Conservation (phyloP, 1,140 invertebrate genomes). For the Helicoverpa armigera region DNA sequence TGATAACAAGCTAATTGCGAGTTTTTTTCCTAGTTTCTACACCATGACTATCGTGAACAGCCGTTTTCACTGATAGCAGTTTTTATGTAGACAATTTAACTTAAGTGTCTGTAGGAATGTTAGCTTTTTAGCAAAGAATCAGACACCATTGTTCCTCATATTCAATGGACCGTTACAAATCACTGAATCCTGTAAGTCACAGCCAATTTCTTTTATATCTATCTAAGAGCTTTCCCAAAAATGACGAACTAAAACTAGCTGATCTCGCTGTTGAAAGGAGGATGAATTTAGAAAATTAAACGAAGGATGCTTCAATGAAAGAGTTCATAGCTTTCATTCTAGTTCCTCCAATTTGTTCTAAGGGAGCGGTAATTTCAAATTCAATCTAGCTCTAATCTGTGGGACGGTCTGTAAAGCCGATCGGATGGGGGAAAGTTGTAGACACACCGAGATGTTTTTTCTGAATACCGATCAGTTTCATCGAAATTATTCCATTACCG, state of each 20-base stretch:
- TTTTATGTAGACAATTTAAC: slow-evolving; percentile 13
- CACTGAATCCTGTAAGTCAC: slow-evolving; percentile 57
- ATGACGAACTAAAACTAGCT: not conserved
- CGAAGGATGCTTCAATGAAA: not conserved
- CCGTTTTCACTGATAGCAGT: slow-evolving; percentile 28
- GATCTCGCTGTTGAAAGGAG: slow-evolving; percentile 2
- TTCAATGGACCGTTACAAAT: slow-evolving; percentile 60
- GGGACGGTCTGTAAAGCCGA: slow-evolving; percentile 61
- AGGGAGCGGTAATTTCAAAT: slow-evolving; percentile 63
- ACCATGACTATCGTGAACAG: not conserved
- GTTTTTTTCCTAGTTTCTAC: slow-evolving; percentile 45
- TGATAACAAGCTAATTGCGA: slow-evolving; percentile 38
- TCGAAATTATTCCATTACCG: slow-evolving; percentile 81
- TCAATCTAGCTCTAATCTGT: slow-evolving; percentile 70
- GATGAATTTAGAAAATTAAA: slow-evolving; percentile 25
- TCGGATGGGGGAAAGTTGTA: slow-evolving; percentile 65
- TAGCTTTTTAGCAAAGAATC: slow-evolving; percentile 24
- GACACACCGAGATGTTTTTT: slow-evolving; percentile 69
- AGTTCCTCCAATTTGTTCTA: slow-evolving; percentile 44
- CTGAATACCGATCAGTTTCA: slow-evolving; percentile 75
- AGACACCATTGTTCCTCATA: slow-evolving; percentile 48
- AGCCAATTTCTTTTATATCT: slow-evolving; percentile 58
- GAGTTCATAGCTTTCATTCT: slow-evolving; percentile 30
- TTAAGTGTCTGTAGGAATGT: not conserved
- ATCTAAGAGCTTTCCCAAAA: slow-evolving; percentile 7